These are phyloP conservation scores for Trinectes maculatus DNA, from an alignment of 2,113 vertebrate genomes.

Conservation along the genomic window DNA sequence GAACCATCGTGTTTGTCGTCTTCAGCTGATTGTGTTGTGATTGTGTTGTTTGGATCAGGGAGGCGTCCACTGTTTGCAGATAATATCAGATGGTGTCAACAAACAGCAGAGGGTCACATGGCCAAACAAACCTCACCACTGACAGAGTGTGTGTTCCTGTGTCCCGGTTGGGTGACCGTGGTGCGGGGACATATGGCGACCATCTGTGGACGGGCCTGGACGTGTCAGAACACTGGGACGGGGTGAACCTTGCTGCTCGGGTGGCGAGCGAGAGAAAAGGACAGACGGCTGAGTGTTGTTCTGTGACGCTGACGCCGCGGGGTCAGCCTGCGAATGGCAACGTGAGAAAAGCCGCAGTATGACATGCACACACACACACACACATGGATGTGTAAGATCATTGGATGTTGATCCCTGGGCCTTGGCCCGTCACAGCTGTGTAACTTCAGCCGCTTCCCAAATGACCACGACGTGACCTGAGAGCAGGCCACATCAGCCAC, in stretches of 20 bases:
- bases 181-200: conserved; percentile 73
- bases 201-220: conserved; percentile 70
- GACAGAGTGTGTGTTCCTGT: conserved; percentile 29
- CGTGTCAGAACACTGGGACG: conserved; percentile 55
- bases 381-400: conserved; percentile 37
- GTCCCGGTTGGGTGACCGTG: conserved; percentile 26
- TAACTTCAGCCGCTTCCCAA: conserved; percentile 59
- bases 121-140: conserved; percentile 32
- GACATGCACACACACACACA: conserved; percentile 14
- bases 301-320: no score
- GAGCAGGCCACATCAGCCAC: conserved; percentile 45
- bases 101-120: conserved; percentile 33
- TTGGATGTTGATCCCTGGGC: conserved; percentile 27
- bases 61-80: no score
- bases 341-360: conserved; percentile 9
- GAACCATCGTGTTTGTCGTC: no score
- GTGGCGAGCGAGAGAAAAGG: neutral
- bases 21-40: no score
- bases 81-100: conserved; percentile 22
- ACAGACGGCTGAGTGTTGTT: conserved; percentile 22
- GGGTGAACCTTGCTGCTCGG: no score
- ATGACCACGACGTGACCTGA: conserved; percentile 56
- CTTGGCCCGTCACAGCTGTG: conserved; percentile 64
- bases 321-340: conserved; percentile 13
- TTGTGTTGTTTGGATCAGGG: no score